Evolutionary conservation across 2,797 vertebrate species (phyloP), one percentile per base, ranked within the genome.

Genomic region (Ambastaia sidthimunki): DNA sequence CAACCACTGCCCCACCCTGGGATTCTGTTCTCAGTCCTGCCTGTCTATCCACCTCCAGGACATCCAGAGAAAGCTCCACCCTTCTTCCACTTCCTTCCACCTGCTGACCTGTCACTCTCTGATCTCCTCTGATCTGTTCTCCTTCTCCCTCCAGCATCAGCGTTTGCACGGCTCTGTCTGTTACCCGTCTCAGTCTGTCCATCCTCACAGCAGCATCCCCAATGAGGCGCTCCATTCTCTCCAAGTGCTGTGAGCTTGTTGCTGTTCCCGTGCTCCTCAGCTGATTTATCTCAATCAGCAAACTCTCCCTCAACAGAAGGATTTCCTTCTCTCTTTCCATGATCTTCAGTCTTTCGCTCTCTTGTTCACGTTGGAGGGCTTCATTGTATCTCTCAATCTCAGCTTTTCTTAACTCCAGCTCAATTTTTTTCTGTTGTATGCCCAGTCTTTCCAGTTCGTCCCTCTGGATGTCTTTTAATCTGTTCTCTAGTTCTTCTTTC

Each of bases 261-360:
- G 60, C 76, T 55, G 54, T 71, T 6, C 41, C 68, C 70, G 79
- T 73, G 59, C 72, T 81, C 7, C 63, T 84, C 11, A 86, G 10
- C 37, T 48, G 67, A 21, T 52, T 71, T 13, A 86, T 84, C 37
- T 84, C 85, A n/a, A 83, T 62, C 44, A 86, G 71, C 65, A 86
- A 81, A 54, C 71, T 81, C 23, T 86, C 83, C 34, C 80, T 83
- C n/a, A 86, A 57, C 7, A 86, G 23, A 76, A 83, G 21, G 2
- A 86, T 47, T 84, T 91, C 87, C 41, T 16, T 67, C 70, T 88
- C 86, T 75, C 85, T 87, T 71, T 88, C 74, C 55, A 74, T 3
- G 0, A 85, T 48, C 4, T 37, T 67, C 21, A 67, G 80, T 41
- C 5, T 10, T 11, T 84, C 68, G 34, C 9, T 82, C 10, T 85